A percentile compares a stretch with the other conserved stretches of the same genome.
Evolutionary conservation across 2,888 invertebrate species (phyloP).

Genomic region (Erebia aethiops): DNA sequence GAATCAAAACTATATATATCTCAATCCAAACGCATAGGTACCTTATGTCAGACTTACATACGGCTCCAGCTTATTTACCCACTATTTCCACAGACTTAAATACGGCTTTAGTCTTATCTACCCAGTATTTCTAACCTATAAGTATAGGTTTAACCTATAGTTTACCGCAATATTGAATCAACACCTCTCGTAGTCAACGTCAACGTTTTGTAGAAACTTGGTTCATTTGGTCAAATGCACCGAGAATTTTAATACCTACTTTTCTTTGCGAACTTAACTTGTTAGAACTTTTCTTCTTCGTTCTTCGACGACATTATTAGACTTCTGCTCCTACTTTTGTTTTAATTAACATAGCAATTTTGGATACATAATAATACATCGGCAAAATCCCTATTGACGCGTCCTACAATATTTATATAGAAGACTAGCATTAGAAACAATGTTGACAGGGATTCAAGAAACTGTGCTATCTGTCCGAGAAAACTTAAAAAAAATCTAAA

Average conservation of each 20-base stretch:
- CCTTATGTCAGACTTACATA: too few relatives aligned
- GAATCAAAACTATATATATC: too few relatives aligned
- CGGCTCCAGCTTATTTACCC: too few relatives aligned
- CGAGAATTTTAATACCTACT: constrained; percentile 78
- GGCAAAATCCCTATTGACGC: neutral
- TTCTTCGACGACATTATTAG: constrained; percentile 17
- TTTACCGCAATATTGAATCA: constrained; percentile 10
- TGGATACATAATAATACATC: neutral
- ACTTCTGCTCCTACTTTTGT: constrained; percentile 3
- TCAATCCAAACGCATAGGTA: too few relatives aligned
- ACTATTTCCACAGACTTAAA: too few relatives aligned
- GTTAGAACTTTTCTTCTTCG: constrained; percentile 45
- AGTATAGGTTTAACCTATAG: neutral
- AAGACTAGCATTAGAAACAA: too few relatives aligned
- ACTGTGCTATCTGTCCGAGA: too few relatives aligned
- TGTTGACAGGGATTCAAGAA: too few relatives aligned
- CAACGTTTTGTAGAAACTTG: constrained; percentile 74
- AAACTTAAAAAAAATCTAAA: too few relatives aligned
- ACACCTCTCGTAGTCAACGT: constrained; percentile 48
- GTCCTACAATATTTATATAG: too few relatives aligned
- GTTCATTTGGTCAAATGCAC: constrained; percentile 80
- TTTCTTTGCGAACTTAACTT: constrained; percentile 74
- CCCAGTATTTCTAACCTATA: too few relatives aligned
- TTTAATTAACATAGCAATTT: constrained; percentile 9
- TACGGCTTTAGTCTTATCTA: too few relatives aligned